Conservation (phyloP, 2,113 vertebrate genomes). For the Lathamus discolor region DNA sequence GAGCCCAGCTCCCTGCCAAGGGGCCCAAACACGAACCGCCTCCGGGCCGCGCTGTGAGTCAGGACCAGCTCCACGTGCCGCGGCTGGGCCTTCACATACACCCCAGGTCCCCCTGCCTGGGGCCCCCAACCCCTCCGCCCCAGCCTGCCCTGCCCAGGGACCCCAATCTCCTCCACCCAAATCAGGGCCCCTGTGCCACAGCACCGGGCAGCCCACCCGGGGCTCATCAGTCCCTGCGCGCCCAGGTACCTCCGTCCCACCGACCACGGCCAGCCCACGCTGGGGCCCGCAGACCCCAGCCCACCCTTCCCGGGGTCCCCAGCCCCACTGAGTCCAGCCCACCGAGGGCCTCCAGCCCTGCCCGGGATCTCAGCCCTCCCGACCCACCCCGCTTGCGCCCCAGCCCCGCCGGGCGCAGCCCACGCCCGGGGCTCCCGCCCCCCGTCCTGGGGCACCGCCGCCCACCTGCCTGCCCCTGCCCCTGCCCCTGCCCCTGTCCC, state of each 20-base stretch:
- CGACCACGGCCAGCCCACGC: background rate
- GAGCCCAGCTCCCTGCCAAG: background rate
- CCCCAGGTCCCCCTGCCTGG: accelerated
- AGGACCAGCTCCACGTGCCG: background rate
- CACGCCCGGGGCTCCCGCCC: background rate
- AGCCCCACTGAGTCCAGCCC: background rate
- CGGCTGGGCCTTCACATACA: background rate
- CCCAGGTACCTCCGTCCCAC: background rate
- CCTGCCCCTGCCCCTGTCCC: too few species aligned
- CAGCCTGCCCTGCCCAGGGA: background rate
- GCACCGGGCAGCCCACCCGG: background rate
- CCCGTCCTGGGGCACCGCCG: too few species aligned
- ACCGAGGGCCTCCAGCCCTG: background rate
- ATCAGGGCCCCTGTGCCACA: background rate
- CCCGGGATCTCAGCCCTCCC: too few species aligned
- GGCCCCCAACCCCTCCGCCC: background rate
- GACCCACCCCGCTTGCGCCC: background rate
- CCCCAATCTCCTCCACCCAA: background rate
- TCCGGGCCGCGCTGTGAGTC: accelerated
- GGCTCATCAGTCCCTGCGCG: background rate
- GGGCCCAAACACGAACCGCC: background rate
- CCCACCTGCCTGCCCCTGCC: too few species aligned
- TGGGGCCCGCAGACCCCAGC: background rate
- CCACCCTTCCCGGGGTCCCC: background rate
- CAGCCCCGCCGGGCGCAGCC: background rate